Evolutionary conservation across 2,797 vertebrate species (phyloP).

Genomic region (Erpetoichthys calabaricus): DNA sequence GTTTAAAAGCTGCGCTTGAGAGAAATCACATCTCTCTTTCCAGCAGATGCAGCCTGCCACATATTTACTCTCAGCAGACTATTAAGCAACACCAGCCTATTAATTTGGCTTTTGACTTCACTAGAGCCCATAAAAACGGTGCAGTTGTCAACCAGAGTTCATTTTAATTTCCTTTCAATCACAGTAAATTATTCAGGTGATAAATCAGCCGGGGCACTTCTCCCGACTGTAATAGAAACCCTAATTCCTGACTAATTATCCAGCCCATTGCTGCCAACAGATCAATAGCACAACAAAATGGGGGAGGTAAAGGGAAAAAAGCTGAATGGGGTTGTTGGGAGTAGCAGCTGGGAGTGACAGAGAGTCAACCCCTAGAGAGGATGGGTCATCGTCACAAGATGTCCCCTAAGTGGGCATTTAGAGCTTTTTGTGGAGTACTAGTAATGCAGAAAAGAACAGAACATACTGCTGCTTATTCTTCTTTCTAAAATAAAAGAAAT

Average conservation of each 20-base stretch:
- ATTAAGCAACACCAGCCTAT: slow-evolving; percentile 71
- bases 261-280: slow-evolving; percentile 68
- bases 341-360: slow-evolving; percentile 32
- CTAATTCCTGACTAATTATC: slow-evolving; percentile 83
- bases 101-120: slow-evolving; percentile 75
- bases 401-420: too few relatives aligned
- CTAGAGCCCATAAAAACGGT: slow-evolving; percentile 71
- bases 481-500: too few relatives aligned
- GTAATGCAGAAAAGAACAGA: too few relatives aligned
- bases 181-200: slow-evolving; percentile 93
- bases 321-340: slow-evolving; percentile 23
- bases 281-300: slow-evolving; percentile 58
- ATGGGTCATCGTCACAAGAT: slow-evolving; percentile 21
- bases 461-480: too few relatives aligned
- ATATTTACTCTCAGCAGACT: slow-evolving; percentile 64
- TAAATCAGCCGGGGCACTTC: slow-evolving; percentile 81
- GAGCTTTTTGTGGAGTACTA: too few relatives aligned
- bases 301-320: slow-evolving; percentile 36
- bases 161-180: slow-evolving; percentile 98
- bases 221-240: slow-evolving; percentile 71
- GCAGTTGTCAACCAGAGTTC: slow-evolving; percentile 88
- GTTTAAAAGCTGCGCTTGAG: slow-evolving; percentile 23
- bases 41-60: slow-evolving; percentile 18
- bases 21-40: neutral
- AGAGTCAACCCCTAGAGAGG: slow-evolving; percentile 35